Evolutionary conservation across 2,888 invertebrate genomes (phyloP), one percentile per base, ranked within the genome.

Genomic region (Himalopsyche japonica): DNA sequence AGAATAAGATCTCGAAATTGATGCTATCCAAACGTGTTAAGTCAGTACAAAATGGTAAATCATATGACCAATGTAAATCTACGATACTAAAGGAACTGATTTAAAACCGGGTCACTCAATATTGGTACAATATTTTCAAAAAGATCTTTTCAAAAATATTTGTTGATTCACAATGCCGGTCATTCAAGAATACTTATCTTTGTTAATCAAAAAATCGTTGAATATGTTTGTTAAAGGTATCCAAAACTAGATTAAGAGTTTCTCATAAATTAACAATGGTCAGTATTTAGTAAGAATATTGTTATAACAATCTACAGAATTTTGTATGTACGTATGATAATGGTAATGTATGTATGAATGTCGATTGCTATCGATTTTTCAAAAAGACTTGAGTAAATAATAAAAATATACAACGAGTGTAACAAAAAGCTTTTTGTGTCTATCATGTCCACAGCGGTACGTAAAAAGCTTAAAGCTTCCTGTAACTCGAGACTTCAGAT

Each of bases 311-410:
- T 76, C 43, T 57, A 81, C 70, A 76, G 79, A 78, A 48, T 81
- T n/a, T 81, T 64, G 79, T 49, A 47, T 79, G 77, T 84, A 24
- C 2, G 57, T 20, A 57, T 57, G 70, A 81, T 84, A 81, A 84
- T 81, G 47, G 18, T 64, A 10, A 70, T 81, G 43, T 15, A 43
- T 15, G 43, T 15, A 81, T 78, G 76, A 81, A 84, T 47, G 77
- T 78, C 79, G 83, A 80, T 83, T 48, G 78, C 64, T 30, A 84
- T 79, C 84, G 48, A 34, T 37, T 57, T 27, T 57, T 30, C n/a
- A 34, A 77, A 81, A 48, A 43, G 78, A 84, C 81, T 81, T 76
- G 64, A 84, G 81, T 20, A 48, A 81, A 81, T 84, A 81, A 79
- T 84, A 57, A 32, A 32, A 70, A 34, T 32, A 83, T 79, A 47